phyloP scores from a whole-genome alignment of 2,797 vertebrate species.

The Silurus lanzhouensis region DNA sequence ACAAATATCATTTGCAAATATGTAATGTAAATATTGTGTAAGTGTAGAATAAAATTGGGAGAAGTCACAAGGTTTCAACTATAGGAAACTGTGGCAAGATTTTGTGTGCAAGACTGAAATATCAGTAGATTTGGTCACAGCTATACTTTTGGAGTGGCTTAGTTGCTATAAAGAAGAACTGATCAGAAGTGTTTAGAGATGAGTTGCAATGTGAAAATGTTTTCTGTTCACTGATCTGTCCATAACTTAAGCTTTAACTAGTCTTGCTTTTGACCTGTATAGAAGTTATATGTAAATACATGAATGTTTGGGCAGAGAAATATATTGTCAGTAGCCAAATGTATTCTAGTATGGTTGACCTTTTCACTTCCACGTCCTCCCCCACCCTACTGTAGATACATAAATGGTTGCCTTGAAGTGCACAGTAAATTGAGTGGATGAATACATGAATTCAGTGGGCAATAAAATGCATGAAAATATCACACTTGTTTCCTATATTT shows the following conservation, averaged over 20 bases:
- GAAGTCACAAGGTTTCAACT: conserved; percentile 9
- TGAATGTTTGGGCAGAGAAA: background rate
- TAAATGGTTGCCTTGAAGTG: conserved; percentile 30
- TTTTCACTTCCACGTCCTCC: background rate
- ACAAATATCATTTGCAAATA: conserved; percentile 8
- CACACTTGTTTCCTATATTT: conserved; percentile 12
- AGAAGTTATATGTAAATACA: conserved; percentile 1
- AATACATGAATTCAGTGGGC: conserved; percentile 37
- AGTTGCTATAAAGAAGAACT: background rate
- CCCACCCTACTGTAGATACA: background rate
- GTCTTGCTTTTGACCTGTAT: background rate
- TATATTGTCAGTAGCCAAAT: conserved; percentile 8
- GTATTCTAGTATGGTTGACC: background rate
- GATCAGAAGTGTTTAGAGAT: background rate
- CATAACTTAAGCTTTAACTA: background rate
- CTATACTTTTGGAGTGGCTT: background rate
- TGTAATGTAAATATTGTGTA: conserved; percentile 17
- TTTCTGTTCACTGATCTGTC: background rate
- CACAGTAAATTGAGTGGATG: conserved; percentile 33
- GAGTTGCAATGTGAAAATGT: background rate
- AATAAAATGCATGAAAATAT: conserved; percentile 55
- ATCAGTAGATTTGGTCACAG: background rate
- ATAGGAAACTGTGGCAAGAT: background rate
- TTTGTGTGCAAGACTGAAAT: conserved; percentile 8
- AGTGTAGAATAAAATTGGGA: conserved; percentile 30